Percentiles rank a stretch among this genome's conserved stretches.
These are phyloP conservation scores for Anhinga anhinga DNA, from an alignment of 2,113 vertebrate genomes.

Conservation along the genomic window DNA sequence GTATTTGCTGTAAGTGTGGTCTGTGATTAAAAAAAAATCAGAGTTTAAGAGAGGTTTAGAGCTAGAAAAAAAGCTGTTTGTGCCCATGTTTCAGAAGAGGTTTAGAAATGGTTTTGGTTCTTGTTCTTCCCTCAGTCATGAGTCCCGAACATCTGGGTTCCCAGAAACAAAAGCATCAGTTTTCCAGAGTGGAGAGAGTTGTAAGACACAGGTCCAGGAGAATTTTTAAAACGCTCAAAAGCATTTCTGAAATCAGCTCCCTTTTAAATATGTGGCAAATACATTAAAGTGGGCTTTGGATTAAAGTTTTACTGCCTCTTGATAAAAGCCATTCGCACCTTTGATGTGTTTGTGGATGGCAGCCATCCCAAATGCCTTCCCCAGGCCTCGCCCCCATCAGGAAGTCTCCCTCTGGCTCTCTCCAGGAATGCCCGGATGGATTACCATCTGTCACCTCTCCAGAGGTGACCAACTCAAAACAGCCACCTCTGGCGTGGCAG, in stretches of 20 bases:
- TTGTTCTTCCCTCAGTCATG: background rate
- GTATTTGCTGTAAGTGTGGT: background rate
- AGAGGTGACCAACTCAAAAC: background rate
- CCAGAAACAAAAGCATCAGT: conserved; percentile 29
- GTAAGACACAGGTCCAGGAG: conserved; percentile 4
- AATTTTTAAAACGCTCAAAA: conserved; percentile 46
- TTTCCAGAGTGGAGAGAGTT: conserved; percentile 23
- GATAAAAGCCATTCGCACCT: conserved; percentile 53
- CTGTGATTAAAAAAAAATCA: background rate
- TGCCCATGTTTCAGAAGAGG: background rate
- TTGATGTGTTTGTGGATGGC: conserved; percentile 46
- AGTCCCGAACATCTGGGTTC: conserved; percentile 21
- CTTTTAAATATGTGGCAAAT: conserved; percentile 47
- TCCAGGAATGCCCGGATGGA: background rate
- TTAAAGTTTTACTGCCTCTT: conserved; percentile 54
- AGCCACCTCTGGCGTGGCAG: background rate
- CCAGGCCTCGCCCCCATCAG: background rate
- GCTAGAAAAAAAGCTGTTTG: background rate
- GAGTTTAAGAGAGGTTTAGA: background rate
- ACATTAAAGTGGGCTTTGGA: conserved; percentile 29
- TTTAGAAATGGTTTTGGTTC: background rate
- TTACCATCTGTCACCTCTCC: background rate
- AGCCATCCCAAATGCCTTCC: conserved; percentile 52
- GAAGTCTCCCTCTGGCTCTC: conserved; percentile 6
- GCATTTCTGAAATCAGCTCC: conserved; percentile 37